Evolutionary conservation across 2,888 invertebrate genomes (phyloP).

Genomic region (Epistrophella euchroma): DNA sequence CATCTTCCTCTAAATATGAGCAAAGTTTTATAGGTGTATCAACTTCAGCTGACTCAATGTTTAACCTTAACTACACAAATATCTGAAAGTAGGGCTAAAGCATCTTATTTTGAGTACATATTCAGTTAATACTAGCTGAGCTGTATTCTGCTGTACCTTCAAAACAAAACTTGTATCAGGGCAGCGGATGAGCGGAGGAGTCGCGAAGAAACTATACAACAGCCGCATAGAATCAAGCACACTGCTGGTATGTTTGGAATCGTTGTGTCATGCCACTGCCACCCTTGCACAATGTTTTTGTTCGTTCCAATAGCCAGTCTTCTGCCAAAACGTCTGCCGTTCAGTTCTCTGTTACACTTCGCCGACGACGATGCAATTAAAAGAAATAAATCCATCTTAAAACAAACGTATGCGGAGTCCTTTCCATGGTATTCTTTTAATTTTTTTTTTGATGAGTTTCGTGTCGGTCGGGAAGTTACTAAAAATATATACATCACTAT

Average conservation of each 20-base stretch:
- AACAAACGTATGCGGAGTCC: constrained; percentile 16
- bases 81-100: background rate
- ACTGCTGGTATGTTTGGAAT: constrained; percentile 33
- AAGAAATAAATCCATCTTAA: constrained; percentile 50
- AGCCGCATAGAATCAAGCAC: constrained; percentile 56
- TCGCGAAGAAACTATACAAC: constrained; percentile 51
- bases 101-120: constrained; percentile 3
- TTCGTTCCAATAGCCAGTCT: constrained; percentile 62
- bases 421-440: constrained; percentile 24
- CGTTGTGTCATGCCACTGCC: constrained; percentile 27
- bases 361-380: constrained; percentile 33
- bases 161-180: background rate
- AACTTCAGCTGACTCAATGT: constrained; percentile 2
- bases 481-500: constrained; percentile 40
- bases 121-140: background rate
- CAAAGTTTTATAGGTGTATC: background rate
- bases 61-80: constrained; percentile 1
- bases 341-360: constrained; percentile 56
- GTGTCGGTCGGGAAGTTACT: constrained; percentile 44
- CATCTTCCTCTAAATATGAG: background rate
- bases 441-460: constrained; percentile 18
- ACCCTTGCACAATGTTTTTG: constrained; percentile 60
- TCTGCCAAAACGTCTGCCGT: constrained; percentile 70
- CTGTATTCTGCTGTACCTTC: background rate
- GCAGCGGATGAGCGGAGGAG: constrained; percentile 11